Percentiles rank a stretch among this genome's conserved stretches.
Conservation (phyloP, 2,113 vertebrate species). For the Pseudopodoces humilis region DNA sequence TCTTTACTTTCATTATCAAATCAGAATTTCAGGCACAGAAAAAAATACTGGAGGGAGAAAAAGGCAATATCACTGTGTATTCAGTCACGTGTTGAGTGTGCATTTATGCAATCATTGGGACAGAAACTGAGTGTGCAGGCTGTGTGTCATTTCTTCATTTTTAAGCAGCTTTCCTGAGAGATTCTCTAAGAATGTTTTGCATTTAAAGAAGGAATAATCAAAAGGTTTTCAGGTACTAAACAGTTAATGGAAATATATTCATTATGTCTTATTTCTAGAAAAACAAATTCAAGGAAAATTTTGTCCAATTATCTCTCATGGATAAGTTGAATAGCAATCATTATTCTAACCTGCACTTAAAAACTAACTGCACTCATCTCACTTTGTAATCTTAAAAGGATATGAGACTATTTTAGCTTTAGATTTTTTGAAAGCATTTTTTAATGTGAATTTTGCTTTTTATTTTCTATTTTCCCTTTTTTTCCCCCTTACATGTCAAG, state of each 20-base stretch:
- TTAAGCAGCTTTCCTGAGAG: not conserved
- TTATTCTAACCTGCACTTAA: not conserved
- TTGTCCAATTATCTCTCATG: not conserved
- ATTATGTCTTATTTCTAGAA: constrained; percentile 8
- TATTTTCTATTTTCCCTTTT: not conserved
- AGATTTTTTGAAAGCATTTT: not conserved
- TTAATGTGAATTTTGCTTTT: not conserved
- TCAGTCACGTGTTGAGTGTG: not conserved
- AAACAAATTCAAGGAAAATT: not conserved
- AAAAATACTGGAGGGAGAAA: not conserved
- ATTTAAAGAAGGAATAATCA: not conserved
- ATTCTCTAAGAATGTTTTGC: not conserved
- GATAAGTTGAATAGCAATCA: not conserved
- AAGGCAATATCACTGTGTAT: not conserved
- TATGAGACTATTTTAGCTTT: not conserved
- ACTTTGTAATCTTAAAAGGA: not conserved
- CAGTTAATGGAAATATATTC: constrained; percentile 8
- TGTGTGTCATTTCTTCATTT: not conserved
- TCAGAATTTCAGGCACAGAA: not conserved
- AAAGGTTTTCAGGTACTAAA: not conserved
- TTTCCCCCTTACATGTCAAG: not conserved
- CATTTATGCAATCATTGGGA: not conserved
- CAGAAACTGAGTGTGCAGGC: not conserved
- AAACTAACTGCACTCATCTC: not conserved
- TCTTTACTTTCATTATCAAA: not conserved